These are phyloP conservation scores for Phaonia tiefii DNA, from an alignment of 2,888 invertebrate genomes.

Conservation along the genomic window DNA sequence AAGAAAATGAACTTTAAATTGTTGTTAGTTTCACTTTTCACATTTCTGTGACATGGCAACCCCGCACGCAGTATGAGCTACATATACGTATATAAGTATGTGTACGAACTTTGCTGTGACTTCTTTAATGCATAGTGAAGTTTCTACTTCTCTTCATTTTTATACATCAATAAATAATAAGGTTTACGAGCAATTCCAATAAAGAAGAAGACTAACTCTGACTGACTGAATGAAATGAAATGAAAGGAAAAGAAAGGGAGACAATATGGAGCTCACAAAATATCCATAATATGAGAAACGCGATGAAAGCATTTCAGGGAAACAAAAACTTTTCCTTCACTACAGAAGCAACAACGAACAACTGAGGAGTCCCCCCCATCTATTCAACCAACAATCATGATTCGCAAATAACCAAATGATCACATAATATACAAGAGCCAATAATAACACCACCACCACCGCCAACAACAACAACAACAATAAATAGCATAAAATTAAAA, in stretches of 20 bases:
- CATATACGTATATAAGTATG: neutral
- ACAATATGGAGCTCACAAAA: constrained; percentile 6
- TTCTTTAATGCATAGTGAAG: neutral
- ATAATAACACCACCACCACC: neutral
- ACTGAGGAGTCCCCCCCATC: neutral
- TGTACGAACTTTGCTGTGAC: too few relatives aligned
- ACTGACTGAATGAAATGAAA: neutral
- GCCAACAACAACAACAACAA: constrained; percentile 17
- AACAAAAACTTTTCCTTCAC: constrained; percentile 26
- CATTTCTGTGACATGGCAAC: constrained; percentile 9
- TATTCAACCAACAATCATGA: neutral
- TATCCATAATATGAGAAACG: constrained; percentile 30
- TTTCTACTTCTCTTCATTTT: constrained; percentile 7
- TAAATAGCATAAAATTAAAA: constrained; percentile 46
- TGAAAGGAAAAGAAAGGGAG: neutral
- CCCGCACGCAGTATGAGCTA: neutral
- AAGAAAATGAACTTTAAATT: too few relatives aligned
- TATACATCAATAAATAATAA: constrained; percentile 62
- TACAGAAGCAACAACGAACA: constrained; percentile 1
- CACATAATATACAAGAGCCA: constrained; percentile 18
- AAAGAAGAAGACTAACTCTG: neutral
- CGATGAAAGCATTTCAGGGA: constrained; percentile 42
- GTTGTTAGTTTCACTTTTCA: too few relatives aligned
- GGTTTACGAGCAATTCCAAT: constrained; percentile 30
- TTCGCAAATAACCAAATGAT: constrained; percentile 36